phyloP scores from a whole-genome alignment of 2,797 vertebrate species.

The Nyctalus aviator region DNA sequence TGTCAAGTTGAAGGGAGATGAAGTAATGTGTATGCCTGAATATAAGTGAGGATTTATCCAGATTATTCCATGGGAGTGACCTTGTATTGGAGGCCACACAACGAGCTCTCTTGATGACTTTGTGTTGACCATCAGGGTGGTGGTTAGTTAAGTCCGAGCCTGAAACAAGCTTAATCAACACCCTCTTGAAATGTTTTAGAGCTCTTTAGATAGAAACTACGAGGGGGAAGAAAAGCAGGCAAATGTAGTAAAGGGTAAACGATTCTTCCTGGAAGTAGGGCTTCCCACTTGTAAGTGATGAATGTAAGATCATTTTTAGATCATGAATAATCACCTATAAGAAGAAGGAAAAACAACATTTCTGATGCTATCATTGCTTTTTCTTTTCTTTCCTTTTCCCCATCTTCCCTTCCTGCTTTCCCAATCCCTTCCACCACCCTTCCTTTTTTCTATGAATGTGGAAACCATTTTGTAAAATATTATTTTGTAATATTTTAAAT shows the following conservation, averaged over 20 bases:
- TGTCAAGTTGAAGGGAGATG: background rate
- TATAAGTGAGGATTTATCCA: background rate
- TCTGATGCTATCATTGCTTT: background rate
- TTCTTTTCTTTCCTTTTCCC: background rate
- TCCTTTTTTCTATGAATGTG: background rate
- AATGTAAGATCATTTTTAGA: background rate
- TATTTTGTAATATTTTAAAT: background rate
- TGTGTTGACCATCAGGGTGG: background rate
- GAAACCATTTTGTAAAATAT: background rate
- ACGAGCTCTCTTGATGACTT: background rate
- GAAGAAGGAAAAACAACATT: conserved; percentile 18
- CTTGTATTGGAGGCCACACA: background rate
- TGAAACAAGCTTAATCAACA: background rate
- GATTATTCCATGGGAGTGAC: background rate
- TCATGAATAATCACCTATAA: background rate
- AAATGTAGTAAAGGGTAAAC: background rate
- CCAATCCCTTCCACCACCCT: too few relatives aligned
- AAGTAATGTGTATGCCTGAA: background rate
- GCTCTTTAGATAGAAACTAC: background rate
- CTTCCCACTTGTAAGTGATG: background rate
- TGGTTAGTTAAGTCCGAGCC: background rate
- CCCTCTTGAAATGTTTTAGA: background rate
- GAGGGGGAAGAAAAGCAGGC: background rate
- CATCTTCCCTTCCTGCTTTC: background rate
- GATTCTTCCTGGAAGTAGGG: background rate